These are phyloP conservation scores for Sitophilus oryzae DNA, from an alignment of 1,140 invertebrate species.

Conservation along the genomic window DNA sequence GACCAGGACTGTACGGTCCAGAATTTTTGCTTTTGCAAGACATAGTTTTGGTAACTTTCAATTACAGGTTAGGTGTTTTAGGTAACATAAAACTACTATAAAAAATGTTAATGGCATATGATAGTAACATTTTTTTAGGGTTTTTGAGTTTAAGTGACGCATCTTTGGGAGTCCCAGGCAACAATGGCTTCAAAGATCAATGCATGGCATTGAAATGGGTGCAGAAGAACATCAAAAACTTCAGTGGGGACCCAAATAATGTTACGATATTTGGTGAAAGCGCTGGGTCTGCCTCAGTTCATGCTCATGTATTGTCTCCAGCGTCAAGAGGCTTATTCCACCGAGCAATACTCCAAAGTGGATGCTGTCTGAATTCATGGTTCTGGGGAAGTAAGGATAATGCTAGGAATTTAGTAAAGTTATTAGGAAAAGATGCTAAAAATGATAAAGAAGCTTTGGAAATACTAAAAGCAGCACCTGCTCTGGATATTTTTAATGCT, in stretches of 20 bases:
- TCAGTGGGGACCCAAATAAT: slow-evolving; percentile 55
- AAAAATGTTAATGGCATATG: no score
- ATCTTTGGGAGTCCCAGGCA: slow-evolving; percentile 47
- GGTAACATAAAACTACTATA: no score
- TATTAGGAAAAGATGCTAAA: background rate
- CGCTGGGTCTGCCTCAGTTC: slow-evolving; percentile 50
- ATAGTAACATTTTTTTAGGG: no score
- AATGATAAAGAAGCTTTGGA: slow-evolving; percentile 14
- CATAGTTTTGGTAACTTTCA: slow-evolving; percentile 47
- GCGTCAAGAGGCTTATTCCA: slow-evolving; percentile 56
- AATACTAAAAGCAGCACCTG: slow-evolving; percentile 4
- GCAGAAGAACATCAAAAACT: slow-evolving; percentile 51
- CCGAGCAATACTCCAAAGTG: slow-evolving; percentile 56
- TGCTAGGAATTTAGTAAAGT: slow-evolving; percentile 2
- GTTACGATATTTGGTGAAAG: slow-evolving; percentile 57
- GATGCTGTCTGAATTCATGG: slow-evolving; percentile 46
- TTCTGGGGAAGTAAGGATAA: slow-evolving; percentile 43
- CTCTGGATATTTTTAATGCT: slow-evolving; percentile 11
- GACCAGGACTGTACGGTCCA: slow-evolving; percentile 50
- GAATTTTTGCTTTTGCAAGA: slow-evolving; percentile 57
- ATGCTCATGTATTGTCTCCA: slow-evolving; percentile 49
- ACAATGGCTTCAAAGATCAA: slow-evolving; percentile 59
- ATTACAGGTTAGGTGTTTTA: slow-evolving; percentile 49
- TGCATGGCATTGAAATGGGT: slow-evolving; percentile 56
- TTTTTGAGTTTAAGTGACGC: slow-evolving; percentile 43